phyloP scores from a whole-genome alignment of 2,113 vertebrate species.

The Archilochus colubris region DNA sequence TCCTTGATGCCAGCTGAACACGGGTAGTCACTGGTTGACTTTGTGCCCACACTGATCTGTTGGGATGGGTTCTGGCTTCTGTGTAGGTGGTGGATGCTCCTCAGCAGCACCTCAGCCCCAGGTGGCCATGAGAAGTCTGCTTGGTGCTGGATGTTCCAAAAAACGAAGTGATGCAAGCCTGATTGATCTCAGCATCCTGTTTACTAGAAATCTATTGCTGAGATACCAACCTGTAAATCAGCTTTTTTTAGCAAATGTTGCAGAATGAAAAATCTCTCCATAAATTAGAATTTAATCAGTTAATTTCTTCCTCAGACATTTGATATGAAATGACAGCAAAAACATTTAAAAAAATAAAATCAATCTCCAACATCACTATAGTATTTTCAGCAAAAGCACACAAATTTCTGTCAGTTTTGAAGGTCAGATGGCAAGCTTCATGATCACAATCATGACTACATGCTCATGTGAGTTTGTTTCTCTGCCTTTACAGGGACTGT shows the following conservation, averaged over 20 bases:
- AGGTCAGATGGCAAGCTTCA: conserved; percentile 47
- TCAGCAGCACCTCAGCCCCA: background rate
- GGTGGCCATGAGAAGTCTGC: background rate
- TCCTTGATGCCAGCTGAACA: background rate
- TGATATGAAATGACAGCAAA: background rate
- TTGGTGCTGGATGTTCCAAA: background rate
- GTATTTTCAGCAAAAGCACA: background rate
- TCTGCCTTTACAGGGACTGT: conserved; percentile 25
- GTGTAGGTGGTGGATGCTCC: background rate
- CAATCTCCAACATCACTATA: background rate
- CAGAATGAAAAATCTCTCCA: background rate
- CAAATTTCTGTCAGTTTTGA: background rate
- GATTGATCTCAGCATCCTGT: background rate
- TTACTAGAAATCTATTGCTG: background rate
- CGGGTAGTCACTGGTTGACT: background rate
- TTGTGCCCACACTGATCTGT: background rate
- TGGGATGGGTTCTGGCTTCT: background rate
- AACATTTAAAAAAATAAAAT: background rate
- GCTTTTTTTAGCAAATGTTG: background rate
- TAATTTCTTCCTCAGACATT: background rate
- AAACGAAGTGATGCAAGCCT: background rate
- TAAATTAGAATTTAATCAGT: background rate
- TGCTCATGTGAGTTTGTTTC: conserved; percentile 29
- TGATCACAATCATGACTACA: conserved; percentile 14
- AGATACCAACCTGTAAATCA: background rate